A percentile compares a stretch with the other conserved stretches of the same genome.
These are phyloP conservation scores for Momotus momota DNA, from an alignment of 2,797 vertebrate species.

Conservation along the genomic window DNA sequence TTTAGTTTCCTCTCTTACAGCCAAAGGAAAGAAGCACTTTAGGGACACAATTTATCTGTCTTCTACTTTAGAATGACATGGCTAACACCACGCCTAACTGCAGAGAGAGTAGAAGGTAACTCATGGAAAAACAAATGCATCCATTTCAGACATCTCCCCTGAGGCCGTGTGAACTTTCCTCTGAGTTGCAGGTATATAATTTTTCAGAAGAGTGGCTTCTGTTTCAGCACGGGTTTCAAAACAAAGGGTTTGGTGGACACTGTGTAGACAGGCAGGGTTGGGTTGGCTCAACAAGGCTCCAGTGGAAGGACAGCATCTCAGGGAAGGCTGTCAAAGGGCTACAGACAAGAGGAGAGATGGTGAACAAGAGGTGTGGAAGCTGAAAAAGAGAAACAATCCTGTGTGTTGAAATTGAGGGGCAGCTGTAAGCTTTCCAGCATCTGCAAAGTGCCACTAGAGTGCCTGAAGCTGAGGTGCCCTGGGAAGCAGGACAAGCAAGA, in stretches of 20 bases:
- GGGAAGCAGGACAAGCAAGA: background rate
- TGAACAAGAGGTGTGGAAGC: background rate
- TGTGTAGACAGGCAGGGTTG: rapidly evolving
- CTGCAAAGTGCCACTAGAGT: background rate
- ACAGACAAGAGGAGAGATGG: rapidly evolving
- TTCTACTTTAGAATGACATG: background rate
- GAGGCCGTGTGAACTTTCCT: background rate
- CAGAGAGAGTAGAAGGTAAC: background rate
- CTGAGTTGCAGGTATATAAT: background rate
- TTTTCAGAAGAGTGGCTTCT: background rate
- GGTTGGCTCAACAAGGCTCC: background rate
- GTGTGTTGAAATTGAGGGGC: background rate
- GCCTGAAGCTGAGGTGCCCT: background rate
- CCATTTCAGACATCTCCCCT: rapidly evolving
- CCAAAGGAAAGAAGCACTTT: background rate
- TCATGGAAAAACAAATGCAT: background rate
- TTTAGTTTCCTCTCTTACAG: background rate
- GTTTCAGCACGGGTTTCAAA: background rate
- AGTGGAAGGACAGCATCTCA: rapidly evolving
- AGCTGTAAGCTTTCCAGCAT: background rate
- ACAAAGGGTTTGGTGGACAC: rapidly evolving
- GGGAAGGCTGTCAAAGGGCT: background rate
- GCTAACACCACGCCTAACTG: background rate
- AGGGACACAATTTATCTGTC: background rate
- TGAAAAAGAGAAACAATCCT: too few species aligned